Percentiles rank a stretch among this genome's conserved stretches.
Evolutionary conservation across 1,140 invertebrate species (phyloP).

Genomic region (Rhopalosiphum maidis): DNA sequence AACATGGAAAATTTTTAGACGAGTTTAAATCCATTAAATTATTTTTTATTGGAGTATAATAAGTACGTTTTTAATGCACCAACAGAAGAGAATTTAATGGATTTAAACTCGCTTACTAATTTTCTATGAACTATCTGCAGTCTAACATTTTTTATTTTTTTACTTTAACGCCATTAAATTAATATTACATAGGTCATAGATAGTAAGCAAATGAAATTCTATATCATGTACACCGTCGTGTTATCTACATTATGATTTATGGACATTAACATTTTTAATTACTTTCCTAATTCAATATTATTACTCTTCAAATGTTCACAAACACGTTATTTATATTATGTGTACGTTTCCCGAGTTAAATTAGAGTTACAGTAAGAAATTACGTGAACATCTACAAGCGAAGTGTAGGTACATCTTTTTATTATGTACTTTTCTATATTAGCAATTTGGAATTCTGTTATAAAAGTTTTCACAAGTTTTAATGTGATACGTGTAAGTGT

Average conservation of each 20-base stretch:
- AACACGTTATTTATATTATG: neutral
- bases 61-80: neutral
- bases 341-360: neutral
- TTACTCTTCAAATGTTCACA: neutral
- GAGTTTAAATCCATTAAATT: neutral
- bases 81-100: no score
- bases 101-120: no score
- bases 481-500: slow-evolving; percentile 27
- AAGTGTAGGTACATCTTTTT: neutral
- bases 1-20: neutral
- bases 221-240: neutral
- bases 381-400: neutral
- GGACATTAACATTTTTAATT: neutral
- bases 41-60: neutral
- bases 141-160: neutral
- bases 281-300: neutral
- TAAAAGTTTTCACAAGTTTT: slow-evolving; percentile 15
- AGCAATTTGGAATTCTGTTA: neutral
- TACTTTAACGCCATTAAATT: neutral
- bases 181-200: neutral
- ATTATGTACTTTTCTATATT: slow-evolving; percentile 16
- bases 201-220: neutral
- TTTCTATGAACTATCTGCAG: neutral
- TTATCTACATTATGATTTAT: neutral
- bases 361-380: neutral